phyloP scores from a whole-genome alignment of 2,113 vertebrate species.

The Tachysurus fulvidraco region DNA sequence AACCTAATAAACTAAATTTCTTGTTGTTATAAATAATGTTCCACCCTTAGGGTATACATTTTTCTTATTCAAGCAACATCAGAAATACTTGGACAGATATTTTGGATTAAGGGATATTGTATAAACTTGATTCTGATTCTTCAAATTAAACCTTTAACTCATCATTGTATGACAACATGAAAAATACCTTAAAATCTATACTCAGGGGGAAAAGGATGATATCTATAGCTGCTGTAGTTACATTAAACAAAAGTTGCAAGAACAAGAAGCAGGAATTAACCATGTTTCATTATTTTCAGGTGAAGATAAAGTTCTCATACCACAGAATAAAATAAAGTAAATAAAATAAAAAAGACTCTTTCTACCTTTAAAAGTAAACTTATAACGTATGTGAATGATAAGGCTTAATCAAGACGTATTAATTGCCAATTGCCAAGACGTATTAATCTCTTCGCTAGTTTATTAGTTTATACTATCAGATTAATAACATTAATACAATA shows the following conservation, averaged over 20 bases:
- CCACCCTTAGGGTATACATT: not conserved
- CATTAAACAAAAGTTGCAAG: not conserved
- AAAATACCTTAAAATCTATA: not conserved
- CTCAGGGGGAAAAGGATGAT: not conserved
- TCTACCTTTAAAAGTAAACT: not conserved
- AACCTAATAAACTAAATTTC: not conserved
- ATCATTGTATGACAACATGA: not conserved
- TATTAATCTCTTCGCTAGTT: no score
- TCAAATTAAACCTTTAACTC: not conserved
- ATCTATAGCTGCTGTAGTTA: not conserved
- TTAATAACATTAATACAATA: no score
- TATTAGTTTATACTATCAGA: not conserved
- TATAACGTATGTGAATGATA: not conserved
- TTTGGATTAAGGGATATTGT: not conserved
- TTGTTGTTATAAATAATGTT: not conserved
- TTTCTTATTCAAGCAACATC: not conserved
- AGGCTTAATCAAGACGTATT: not conserved
- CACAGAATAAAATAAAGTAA: no score
- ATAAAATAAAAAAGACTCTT: not conserved
- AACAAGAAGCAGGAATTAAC: not conserved
- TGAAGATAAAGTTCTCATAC: not conserved
- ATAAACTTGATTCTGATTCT: not conserved
- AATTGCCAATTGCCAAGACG: no score
- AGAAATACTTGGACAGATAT: not conserved
- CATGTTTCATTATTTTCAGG: not conserved